Base-by-base conservation (phyloP, 2,888 invertebrate genomes). In the Ptychoptera albimana region DNA sequence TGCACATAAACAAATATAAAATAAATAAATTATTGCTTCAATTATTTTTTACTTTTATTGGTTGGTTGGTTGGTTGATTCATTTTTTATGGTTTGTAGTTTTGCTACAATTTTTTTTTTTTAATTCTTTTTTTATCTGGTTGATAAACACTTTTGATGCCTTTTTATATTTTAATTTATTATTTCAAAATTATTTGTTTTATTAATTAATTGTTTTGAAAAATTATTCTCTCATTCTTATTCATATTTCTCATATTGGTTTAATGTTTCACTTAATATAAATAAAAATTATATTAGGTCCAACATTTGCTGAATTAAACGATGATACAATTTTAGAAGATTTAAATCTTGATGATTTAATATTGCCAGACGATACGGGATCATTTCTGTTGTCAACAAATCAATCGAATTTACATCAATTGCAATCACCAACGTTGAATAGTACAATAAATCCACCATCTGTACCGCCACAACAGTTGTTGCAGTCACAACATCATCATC, bases 301-400 rank as follows among this genome's bases (percentile, higher is more conserved):
- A 1, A 87, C 87, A 49, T 69, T 91, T 45, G 85, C 86, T 0
- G 88, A 89, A 60, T 64, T 91, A 43, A 86, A 86, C 55, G 86
- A 86, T 50, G 87, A 88, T 52, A 81, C 79, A 32, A 71, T 88
- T 37, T 61, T 66, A 37, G 85, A 83, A 57, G 87, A 87, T 63
- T 72, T 89, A 50, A 88, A 83, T 63, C 85, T 89, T 61, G 88
- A 88, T 60, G 88, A 88, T 61, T 66, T 89, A 41, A 41, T 41
- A 35, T 16, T 34, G n/a, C 34, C 41, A 11, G 35, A 41, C 34
- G 41, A 41, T 34, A 41, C 23, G 34, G 23, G 23, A 23, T 23
- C 23, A 23, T 23, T 5, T 23, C 34, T 34, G 8, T 34, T 48
- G 2, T 40, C 43, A 8, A 44, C 45, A 35, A 45, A 50, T 46